Base-by-base conservation (phyloP, 2,888 invertebrate genomes). In the Eustalomyia histrio region DNA sequence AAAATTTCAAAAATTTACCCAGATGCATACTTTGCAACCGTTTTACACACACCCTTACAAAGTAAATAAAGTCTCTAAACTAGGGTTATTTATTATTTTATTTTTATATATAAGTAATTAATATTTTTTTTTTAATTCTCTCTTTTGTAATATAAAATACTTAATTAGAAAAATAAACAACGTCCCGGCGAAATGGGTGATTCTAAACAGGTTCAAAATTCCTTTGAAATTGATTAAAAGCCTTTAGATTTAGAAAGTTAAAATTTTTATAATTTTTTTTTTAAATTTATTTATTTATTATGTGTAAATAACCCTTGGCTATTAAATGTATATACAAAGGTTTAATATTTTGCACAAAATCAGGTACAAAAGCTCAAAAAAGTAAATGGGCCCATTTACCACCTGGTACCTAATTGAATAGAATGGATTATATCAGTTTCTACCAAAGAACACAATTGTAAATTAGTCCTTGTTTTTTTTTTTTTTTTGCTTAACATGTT, bases 101-200 rank as follows among this genome's bases (percentile, higher is more conserved):
- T 39, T 39, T 6, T 6, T 39, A 39, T 29, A 29, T 39, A 12
- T 39, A 39, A 47, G 43, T 47, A 47, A 47, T 60, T 47, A 24
- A 43, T 33, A n/a, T 18, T 33, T 50, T 50, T 18, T 3, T 47
- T 18, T 60, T n/a, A 61, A 33, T 58, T 14, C 39, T 57, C 63
- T 50, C 35, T 50, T 65, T 58, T 61, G n/a, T 55, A 43, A 57
- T 73, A 76, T 68, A 65, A 92, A 92, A 92, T 92, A 92, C 18
- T 8, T 29, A 55, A 47, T 67, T 68, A 79, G 93, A 92, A 90
- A 91, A 93, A 92, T 91, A 91, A 93, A 91, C 93, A 93, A 92
- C 95, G 95, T 91, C 95, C 95, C 90, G 96, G 95, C 91, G 95
- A 94, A 93, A 93, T 95, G 92, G 94, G 94, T 90, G 89, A 91